phyloP scores from a whole-genome alignment of 2,113 vertebrate species.

The pig (Sus scrofa) region T2T-Sscrofa CM000830.6:36659501-36660000 shows the following conservation, averaged over 20 bases:
- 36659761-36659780: not conserved
- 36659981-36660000: not conserved
- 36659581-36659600: not conserved
- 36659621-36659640: not conserved
- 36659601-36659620: not conserved
- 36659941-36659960: not conserved
- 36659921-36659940: not conserved
- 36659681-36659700: not conserved
- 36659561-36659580: constrained; percentile 8
- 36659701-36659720: not conserved
- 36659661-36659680: not conserved
- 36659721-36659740: not conserved
- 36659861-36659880: not conserved
- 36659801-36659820: not conserved
- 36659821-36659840: not conserved
- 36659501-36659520: not conserved
- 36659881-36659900: not conserved
- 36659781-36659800: not conserved
- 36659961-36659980: not conserved
- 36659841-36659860: not conserved
- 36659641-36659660: too few relatives aligned
- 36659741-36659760: not conserved
- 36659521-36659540: not conserved
- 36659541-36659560: constrained; percentile 19
- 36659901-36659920: not conserved